Evolutionary conservation across 2,113 vertebrate species (phyloP).

Genomic region (Amazona guildingii): DNA sequence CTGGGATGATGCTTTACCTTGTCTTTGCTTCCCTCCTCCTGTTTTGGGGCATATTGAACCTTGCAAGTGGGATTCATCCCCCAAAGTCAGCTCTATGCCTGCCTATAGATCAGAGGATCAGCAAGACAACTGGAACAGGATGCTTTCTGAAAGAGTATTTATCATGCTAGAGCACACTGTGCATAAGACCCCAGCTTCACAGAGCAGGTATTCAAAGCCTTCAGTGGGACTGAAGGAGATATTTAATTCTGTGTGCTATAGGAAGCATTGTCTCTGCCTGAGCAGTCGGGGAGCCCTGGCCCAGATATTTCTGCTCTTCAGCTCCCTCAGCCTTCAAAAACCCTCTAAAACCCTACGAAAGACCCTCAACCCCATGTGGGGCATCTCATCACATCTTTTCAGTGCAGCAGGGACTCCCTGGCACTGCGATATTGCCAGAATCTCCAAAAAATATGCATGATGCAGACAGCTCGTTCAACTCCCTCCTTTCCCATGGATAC

Average conservation of each 20-base stretch:
- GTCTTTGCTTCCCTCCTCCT: background rate
- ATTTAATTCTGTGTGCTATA: background rate
- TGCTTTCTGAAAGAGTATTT: rapidly evolving
- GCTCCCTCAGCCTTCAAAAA: background rate
- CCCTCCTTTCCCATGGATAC: background rate
- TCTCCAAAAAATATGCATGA: background rate
- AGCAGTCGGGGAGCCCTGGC: background rate
- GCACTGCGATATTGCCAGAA: background rate
- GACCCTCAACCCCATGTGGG: rapidly evolving
- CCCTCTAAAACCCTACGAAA: background rate
- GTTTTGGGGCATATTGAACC: background rate
- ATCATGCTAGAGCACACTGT: background rate
- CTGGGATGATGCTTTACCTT: background rate
- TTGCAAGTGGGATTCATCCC: background rate
- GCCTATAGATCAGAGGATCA: background rate
- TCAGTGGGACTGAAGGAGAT: background rate
- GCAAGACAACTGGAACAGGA: background rate
- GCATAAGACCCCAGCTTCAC: background rate
- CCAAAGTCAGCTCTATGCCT: background rate
- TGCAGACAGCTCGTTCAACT: rapidly evolving
- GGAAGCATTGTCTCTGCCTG: background rate
- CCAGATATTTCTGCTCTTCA: background rate
- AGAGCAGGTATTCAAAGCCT: background rate
- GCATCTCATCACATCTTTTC: background rate
- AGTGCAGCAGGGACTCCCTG: background rate